phyloP scores from a whole-genome alignment of 2,888 invertebrate genomes.

The Ryuthela nishihirai region DNA sequence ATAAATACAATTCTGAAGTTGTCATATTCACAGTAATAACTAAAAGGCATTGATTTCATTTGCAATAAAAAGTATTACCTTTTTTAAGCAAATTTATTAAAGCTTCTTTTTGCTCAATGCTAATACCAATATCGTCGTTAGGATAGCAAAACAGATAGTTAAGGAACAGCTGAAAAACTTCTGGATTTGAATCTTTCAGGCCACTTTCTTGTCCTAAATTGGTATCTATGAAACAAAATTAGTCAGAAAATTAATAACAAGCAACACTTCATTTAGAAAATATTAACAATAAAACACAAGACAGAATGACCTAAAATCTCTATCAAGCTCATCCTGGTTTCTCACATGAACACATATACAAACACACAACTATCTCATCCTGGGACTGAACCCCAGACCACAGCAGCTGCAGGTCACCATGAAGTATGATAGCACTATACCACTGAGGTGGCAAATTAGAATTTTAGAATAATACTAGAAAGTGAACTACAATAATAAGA shows the following conservation, averaged over 20 bases:
- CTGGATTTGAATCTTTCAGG: constrained; percentile 84
- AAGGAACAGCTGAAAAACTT: constrained; percentile 79
- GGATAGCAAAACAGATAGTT: constrained; percentile 55
- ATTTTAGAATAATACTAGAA: too few species aligned
- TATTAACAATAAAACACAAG: not conserved
- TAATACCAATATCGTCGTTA: constrained; percentile 57
- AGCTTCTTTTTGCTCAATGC: constrained; percentile 68
- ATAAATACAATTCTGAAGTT: not conserved
- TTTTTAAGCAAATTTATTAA: constrained; percentile 75
- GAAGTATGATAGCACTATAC: too few species aligned
- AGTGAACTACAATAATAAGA: too few species aligned
- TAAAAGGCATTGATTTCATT: not conserved
- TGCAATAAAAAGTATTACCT: constrained; percentile 44
- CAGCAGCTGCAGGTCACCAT: too few species aligned
- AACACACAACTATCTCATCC: too few species aligned
- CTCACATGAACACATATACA: too few species aligned
- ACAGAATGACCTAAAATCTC: too few species aligned
- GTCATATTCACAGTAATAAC: not conserved
- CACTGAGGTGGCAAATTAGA: too few species aligned
- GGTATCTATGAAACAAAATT: constrained; percentile 15
- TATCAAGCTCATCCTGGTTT: too few species aligned
- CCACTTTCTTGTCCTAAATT: constrained; percentile 63
- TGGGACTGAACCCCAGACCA: too few species aligned
- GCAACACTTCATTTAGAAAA: not conserved
- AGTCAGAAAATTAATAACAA: not conserved